Percentiles rank a stretch among this genome's conserved stretches.
These are phyloP conservation scores for Struthio camelus DNA, from an alignment of 2,113 vertebrate species.

Conservation along the genomic window DNA sequence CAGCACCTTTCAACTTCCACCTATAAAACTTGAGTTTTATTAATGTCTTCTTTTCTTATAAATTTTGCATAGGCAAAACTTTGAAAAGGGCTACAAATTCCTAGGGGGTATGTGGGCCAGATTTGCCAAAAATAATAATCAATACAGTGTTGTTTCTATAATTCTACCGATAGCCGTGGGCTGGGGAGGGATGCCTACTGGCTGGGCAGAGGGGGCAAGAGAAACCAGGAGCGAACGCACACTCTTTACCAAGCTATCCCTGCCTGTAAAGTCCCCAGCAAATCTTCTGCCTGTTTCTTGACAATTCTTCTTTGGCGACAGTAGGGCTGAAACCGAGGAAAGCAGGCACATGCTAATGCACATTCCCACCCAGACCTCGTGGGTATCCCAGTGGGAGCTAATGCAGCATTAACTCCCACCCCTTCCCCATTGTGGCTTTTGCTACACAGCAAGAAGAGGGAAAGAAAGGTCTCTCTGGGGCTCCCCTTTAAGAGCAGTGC, in stretches of 20 bases:
- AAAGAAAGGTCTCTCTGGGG: not conserved
- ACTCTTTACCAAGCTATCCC: not conserved
- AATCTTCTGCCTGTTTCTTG: not conserved
- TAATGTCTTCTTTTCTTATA: not conserved
- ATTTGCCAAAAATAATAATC: not conserved
- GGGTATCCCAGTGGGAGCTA: not conserved
- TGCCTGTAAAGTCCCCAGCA: not conserved
- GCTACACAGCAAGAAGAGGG: not conserved
- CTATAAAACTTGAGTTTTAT: not conserved
- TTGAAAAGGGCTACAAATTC: not conserved
- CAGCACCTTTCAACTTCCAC: not conserved
- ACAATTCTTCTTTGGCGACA: not conserved
- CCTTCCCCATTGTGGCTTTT: not conserved
- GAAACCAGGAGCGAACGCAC: not conserved
- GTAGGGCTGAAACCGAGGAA: not conserved
- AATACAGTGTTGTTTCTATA: not conserved
- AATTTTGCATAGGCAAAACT: not conserved
- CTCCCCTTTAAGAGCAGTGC: not conserved
- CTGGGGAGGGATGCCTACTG: not conserved
- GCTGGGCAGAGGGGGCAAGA: not conserved
- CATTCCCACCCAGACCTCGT: not conserved
- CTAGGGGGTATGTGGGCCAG: not conserved
- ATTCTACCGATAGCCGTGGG: not conserved
- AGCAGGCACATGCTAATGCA: not conserved
- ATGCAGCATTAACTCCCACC: not conserved